phyloP scores from a whole-genome alignment of 2,113 vertebrate species.

The Pseudorectes ferrugineus region DNA sequence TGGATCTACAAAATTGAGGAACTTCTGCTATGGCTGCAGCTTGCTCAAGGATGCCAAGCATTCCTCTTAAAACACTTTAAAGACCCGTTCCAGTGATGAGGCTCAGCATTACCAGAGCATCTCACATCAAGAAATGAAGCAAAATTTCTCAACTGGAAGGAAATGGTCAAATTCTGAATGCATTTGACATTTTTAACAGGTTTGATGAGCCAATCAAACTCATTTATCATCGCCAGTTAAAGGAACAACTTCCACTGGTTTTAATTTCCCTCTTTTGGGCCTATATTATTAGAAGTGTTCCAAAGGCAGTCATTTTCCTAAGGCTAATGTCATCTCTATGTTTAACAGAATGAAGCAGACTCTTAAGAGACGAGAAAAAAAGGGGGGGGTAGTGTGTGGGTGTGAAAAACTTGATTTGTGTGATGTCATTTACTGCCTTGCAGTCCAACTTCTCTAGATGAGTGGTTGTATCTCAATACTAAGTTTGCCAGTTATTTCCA shows the following conservation, averaged over 20 bases:
- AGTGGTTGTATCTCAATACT: neutral
- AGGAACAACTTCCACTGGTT: neutral
- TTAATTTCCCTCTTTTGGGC: neutral
- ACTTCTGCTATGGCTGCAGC: neutral
- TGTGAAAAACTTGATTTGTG: neutral
- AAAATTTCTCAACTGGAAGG: neutral
- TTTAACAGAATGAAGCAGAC: neutral
- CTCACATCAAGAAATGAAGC: neutral
- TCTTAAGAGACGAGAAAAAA: neutral
- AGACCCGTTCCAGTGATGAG: neutral
- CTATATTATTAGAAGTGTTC: neutral
- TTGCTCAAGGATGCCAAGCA: neutral
- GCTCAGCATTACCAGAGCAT: neutral
- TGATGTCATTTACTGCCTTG: neutral
- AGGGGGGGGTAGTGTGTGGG: fast-evolving
- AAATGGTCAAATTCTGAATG: neutral
- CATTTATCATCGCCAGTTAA: neutral
- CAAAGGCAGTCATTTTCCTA: neutral
- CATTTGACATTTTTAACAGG: neutral
- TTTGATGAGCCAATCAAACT: neutral
- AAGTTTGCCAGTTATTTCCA: neutral
- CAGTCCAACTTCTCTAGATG: neutral
- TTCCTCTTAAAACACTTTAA: neutral
- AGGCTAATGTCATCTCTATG: neutral
- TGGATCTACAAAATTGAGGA: neutral